Base-by-base conservation (phyloP, 2,888 invertebrate genomes). In the Polyommatus iphigenia region DNA sequence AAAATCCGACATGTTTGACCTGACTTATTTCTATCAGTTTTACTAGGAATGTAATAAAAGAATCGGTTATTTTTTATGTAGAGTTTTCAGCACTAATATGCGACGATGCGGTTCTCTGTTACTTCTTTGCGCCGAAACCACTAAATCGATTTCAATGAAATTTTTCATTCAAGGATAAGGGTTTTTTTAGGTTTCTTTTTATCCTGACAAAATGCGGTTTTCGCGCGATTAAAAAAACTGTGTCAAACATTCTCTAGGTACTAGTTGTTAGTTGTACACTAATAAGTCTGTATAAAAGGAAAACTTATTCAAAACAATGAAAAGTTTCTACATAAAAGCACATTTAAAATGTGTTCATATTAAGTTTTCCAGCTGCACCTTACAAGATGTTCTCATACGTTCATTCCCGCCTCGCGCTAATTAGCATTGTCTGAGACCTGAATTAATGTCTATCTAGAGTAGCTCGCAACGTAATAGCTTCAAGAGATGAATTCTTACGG, bases 391-490 rank as follows among this genome's bases (percentile, higher is more conserved):
- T 32, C 67, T 67, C 18, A 67, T 67, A 67, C 67, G 67, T 67
- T 67, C 67, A 32, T 67, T 67, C 67, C 72, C 72, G 72, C 20
- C 72, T 29, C 75, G 75, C 50, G 29, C 75, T 75, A 75, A 75
- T 75, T 50, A 75, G 75, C 75, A 54, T 75, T 75, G 54, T 75
- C 75, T 75, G 54, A 50, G 54, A 50, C 75, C 50, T 24, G 73
- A 24, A 73, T 75, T 75, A 75, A 75, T 73, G 24, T 72, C 36
- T 41, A 62, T 67, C 67, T 67, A 67, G 67, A 67, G 15, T 67
- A 67, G 29, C 62, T 20, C n/a, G 59, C 59, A 59, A n/a, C 20
- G 59, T 67, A 67, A 67, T 67, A 29, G 62, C 62, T 59, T 20
- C 59, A 67, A 67, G 62, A 67, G 24, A 67, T 24, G 29, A 67